phyloP scores from a whole-genome alignment of 2,113 vertebrate species.

The Enhydra lutris region DNA sequence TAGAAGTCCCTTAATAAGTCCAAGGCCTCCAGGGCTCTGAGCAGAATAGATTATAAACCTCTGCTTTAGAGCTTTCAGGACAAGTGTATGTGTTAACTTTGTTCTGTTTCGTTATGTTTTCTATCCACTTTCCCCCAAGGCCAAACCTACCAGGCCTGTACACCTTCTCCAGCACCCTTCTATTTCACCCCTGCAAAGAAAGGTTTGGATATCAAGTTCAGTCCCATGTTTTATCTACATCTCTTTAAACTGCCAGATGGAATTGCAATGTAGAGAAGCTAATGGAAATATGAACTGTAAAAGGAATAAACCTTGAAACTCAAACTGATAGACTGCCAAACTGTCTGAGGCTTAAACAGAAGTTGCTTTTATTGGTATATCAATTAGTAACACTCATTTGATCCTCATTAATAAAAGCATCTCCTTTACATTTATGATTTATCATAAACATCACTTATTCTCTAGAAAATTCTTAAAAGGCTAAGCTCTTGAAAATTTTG shows the following conservation, averaged over 20 bases:
- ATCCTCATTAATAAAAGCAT: conserved; percentile 46
- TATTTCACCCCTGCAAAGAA: background rate
- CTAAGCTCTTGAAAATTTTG: conserved; percentile 28
- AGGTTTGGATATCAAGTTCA: background rate
- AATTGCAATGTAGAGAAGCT: background rate
- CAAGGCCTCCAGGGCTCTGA: background rate
- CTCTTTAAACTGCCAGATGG: background rate
- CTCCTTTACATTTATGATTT: conserved; percentile 39
- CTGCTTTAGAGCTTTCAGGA: background rate
- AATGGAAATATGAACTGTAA: conserved; percentile 14
- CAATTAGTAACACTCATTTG: conserved; percentile 39
- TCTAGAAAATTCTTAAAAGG: conserved; percentile 26
- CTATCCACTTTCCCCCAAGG: background rate
- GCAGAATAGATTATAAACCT: background rate
- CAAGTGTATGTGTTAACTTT: background rate
- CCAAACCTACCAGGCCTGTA: background rate
- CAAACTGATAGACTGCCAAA: conserved; percentile 9
- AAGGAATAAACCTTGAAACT: conserved; percentile 24
- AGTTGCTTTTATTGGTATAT: conserved; percentile 37
- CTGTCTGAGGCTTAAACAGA: conserved; percentile 10
- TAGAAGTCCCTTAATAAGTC: background rate
- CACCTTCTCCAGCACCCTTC: background rate
- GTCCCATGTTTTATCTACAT: background rate
- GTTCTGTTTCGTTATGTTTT: background rate
- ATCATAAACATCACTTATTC: conserved; percentile 20